These are phyloP conservation scores for Pseudoips prasinana DNA, from an alignment of 2,888 invertebrate species.

Conservation along the genomic window DNA sequence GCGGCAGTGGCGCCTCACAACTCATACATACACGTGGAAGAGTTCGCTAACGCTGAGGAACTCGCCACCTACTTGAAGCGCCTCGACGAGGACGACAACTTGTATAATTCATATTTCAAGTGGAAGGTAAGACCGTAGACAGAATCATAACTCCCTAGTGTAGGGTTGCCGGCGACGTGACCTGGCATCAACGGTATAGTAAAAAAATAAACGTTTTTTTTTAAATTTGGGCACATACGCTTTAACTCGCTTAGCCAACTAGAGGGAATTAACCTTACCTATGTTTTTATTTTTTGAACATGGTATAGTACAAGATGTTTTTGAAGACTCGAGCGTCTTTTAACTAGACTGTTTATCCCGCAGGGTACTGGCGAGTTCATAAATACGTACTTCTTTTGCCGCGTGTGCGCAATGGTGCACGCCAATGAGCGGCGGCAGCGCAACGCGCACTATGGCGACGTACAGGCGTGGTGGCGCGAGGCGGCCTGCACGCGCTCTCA, in stretches of 20 bases:
- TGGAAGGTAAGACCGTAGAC: slow-evolving; percentile 90
- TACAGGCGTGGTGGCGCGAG: slow-evolving; percentile 95
- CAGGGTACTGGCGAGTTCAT: slow-evolving; percentile 97
- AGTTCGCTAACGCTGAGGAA: slow-evolving; percentile 93
- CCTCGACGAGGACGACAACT: slow-evolving; percentile 92
- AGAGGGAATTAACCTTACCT: too few relatives aligned
- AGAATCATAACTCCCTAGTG: too few relatives aligned
- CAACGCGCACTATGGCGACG: slow-evolving; percentile 86
- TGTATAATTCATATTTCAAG: slow-evolving; percentile 96
- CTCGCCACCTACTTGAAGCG: slow-evolving; percentile 93
- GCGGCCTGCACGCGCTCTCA: slow-evolving; percentile 85
- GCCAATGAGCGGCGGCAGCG: slow-evolving; percentile 77
- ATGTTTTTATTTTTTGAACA: too few relatives aligned
- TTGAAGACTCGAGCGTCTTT: too few relatives aligned
- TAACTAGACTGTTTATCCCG: too few relatives aligned
- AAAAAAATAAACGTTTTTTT: too few relatives aligned
- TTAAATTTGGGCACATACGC: too few relatives aligned
- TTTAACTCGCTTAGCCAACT: too few relatives aligned
- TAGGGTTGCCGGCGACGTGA: too few relatives aligned
- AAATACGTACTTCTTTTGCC: slow-evolving; percentile 97
- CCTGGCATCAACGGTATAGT: too few relatives aligned
- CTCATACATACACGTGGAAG: slow-evolving; percentile 97
- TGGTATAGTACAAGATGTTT: too few relatives aligned
- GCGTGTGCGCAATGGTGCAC: slow-evolving; percentile 93
- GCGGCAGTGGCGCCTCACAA: slow-evolving; percentile 93